These are phyloP conservation scores for Arothron firmamentum DNA, from an alignment of 2,113 vertebrate species.

Conservation along the genomic window DNA sequence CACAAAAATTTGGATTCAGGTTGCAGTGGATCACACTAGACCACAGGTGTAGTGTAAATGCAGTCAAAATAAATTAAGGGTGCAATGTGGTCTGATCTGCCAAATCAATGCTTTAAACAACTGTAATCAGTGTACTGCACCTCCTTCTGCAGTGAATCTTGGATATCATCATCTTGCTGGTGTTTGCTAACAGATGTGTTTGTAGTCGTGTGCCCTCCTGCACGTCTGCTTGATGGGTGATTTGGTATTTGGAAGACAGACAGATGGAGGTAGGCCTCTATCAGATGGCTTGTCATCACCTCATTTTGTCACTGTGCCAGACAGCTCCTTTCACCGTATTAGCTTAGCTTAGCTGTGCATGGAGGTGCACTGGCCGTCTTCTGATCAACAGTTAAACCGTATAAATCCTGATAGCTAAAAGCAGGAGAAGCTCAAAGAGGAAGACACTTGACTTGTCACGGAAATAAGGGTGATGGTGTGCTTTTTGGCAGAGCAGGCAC, in stretches of 20 bases:
- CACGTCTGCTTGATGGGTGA: slow-evolving; percentile 53
- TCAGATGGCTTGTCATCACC: slow-evolving; percentile 68
- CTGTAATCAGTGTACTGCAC: too few relatives aligned
- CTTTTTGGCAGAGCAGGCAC: slow-evolving; percentile 39
- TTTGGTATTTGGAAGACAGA: slow-evolving; percentile 57
- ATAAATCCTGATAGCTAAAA: slow-evolving; percentile 64
- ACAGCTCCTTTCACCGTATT: slow-evolving; percentile 59
- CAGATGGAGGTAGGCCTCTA: slow-evolving; percentile 39
- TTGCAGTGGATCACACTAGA: too few relatives aligned
- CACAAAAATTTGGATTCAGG: too few relatives aligned
- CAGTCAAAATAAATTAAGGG: too few relatives aligned
- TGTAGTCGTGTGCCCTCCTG: slow-evolving; percentile 15
- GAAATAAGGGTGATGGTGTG: slow-evolving; percentile 9
- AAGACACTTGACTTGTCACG: slow-evolving; percentile 55
- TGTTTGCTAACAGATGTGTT: slow-evolving; percentile 54
- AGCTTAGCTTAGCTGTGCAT: slow-evolving; percentile 52
- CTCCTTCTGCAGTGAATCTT: slow-evolving; percentile 8
- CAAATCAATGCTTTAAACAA: too few relatives aligned
- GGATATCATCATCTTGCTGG: slow-evolving; percentile 37
- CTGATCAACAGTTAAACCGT: slow-evolving; percentile 64
- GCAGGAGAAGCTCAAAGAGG: slow-evolving; percentile 18
- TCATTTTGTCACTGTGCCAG: slow-evolving; percentile 54
- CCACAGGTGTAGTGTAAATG: too few relatives aligned
- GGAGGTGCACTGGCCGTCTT: slow-evolving; percentile 51
- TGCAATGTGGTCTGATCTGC: too few relatives aligned